Evolutionary conservation across 2,888 invertebrate species (phyloP), one percentile per base, ranked within the genome.

Genomic region (Eupeodes luniger): DNA sequence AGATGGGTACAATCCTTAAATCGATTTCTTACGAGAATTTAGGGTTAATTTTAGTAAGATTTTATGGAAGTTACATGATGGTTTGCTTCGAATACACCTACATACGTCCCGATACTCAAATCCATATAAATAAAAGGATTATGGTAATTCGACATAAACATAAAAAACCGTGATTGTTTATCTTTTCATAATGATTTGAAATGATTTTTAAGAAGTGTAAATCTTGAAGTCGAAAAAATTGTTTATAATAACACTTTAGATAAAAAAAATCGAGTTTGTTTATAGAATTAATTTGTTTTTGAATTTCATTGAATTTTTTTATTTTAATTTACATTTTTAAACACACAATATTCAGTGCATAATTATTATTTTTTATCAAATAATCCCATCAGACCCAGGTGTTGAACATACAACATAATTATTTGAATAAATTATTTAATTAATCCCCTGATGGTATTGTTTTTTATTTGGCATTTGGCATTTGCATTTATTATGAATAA

Each of bases 11-110:
- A 59, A 47, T 49, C 47, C 4, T 59, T 59, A 5, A 47, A 47
- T 55, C 69, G 69, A 55, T 70, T 55, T 55, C n/a, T 40, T 19
- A 67, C 11, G 34, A 55, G 57, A 7, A 0, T 57, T 72, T 19
- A 40, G 57, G 19, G 70, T 57, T 57, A 27, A 57, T 44, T 57
- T 70, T 44, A 27, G 57, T n/a, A n/a, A 5, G 5, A 19, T 27
- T 4, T 44, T 36, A 57, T 61, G 34, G 74, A 61, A 0, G 34
- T 47, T 49, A 27, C 12, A 61, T 62, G 34, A 61, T 51, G 34
- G 16, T 14, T 62, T 49, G 4, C 40, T 5, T 5, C 9, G 40
- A 40, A 3, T 40, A 5, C 40, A 40, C 40, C 2, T 16, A 12
- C 6, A 5, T 14, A 34, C 3, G 19, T 4, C 1, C 11, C 11